phyloP scores from a whole-genome alignment of 2,113 vertebrate species.

The Labeo catla region DNA sequence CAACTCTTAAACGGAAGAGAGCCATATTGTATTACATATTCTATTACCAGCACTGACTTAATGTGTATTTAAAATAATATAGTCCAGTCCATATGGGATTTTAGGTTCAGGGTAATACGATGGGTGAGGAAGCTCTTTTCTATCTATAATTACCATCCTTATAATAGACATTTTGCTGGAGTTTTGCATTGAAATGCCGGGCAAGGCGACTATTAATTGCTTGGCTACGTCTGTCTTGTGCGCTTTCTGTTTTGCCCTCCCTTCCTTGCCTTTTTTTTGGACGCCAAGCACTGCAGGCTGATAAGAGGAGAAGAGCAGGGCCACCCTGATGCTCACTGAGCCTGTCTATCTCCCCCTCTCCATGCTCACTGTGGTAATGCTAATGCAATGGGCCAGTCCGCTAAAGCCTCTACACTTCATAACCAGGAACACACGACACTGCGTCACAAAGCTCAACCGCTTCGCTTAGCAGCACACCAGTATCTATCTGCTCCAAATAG shows the following conservation, averaged over 20 bases:
- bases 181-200: conserved; percentile 79
- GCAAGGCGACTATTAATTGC: conserved; percentile 82
- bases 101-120: conserved; percentile 52
- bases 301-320: conserved; percentile 73
- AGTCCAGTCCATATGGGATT: conserved; percentile 5
- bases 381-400: conserved; percentile 54
- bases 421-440: neutral
- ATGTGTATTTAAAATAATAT: conserved; percentile 23
- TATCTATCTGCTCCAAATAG: conserved; percentile 24
- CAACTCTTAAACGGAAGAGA: neutral
- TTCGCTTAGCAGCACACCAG: conserved; percentile 23
- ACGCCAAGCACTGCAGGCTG: conserved; percentile 68
- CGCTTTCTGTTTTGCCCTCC: neutral
- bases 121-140: conserved; percentile 56
- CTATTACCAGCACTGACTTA: neutral
- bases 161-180: conserved; percentile 79
- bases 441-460: conserved; percentile 6
- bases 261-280: conserved; percentile 48
- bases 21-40: conserved; percentile 9
- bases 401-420: conserved; percentile 54
- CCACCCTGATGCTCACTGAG: conserved; percentile 62
- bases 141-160: conserved; percentile 77
- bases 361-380: conserved; percentile 49
- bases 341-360: conserved; percentile 51
- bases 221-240: conserved; percentile 69